Evolutionary conservation across 2,797 vertebrate genomes (phyloP), one percentile per base, ranked within the genome.

Genomic region (Numenius phaeopus): DNA sequence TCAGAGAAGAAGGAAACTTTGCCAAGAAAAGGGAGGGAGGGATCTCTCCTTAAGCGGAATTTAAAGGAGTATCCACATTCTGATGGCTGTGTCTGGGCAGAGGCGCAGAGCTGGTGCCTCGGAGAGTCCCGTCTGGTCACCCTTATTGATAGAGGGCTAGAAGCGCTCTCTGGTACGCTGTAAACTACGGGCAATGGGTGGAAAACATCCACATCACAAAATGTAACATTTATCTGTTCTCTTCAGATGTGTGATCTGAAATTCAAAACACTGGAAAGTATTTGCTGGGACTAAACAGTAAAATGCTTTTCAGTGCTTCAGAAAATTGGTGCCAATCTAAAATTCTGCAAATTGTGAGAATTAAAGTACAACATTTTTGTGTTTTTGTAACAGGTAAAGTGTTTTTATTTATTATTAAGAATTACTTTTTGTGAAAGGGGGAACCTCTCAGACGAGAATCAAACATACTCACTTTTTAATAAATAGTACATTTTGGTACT

Each of bases 81-180:
- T 40, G 30, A 8, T 26, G 40, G n/a, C 64, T 59, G 50, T 14
- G 46, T n/a, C 46, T 8, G 22, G 71, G 75, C 59, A 87, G 62
- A 54, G 58, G 42, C 11, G 47, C 7, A 10, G 52, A 61, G 57
- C 50, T 79, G 62, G 15, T 20, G 29, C 29, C 30, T 6, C 7
- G 11, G 46, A 23, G 83, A 78, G 52, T 67, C 30, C 29, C n/a
- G 34, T 59, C 34, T 42, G 10, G 9, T 29, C 49, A 50, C 34
- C 55, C n/a, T 34, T 29, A 9, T 2, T 32, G 34, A 14, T 2
- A 24, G 34, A 40, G 16, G 15, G 39, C 40, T 66, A 32, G 37
- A 89, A 65, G 46, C 0, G 0, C 67, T 61, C 37, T 34, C 57
- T 75, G 69, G 8, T 26, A 3, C 0, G 1, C 44, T 73, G 52